Conservation (phyloP, 2,113 vertebrate genomes). For the Sebastes fasciatus region DNA sequence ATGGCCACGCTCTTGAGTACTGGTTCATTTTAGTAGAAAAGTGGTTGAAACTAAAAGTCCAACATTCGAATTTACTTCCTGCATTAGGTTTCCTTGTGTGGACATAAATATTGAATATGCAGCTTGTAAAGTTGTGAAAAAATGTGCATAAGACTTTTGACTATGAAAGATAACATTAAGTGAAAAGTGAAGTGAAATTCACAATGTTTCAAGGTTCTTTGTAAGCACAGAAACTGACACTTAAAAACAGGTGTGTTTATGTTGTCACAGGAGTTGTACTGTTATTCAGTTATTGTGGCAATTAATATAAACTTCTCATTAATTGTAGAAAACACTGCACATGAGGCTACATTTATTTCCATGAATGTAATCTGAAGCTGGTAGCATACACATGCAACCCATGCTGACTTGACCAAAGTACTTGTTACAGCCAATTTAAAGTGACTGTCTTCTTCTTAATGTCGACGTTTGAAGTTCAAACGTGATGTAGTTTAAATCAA, state of each 20-base stretch:
- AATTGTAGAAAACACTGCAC: background rate
- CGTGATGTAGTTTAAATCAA: slow-evolving; percentile 59
- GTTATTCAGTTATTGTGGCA: background rate
- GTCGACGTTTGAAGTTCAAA: slow-evolving; percentile 49
- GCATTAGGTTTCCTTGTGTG: background rate
- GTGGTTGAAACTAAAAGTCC: background rate
- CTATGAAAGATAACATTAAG: background rate
- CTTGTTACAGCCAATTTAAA: slow-evolving; percentile 32
- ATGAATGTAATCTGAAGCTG: slow-evolving; percentile 23
- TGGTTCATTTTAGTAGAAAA: background rate
- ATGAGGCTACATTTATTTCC: background rate
- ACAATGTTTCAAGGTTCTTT: background rate
- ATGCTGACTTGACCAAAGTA: background rate
- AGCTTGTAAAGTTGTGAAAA: background rate
- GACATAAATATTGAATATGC: background rate
- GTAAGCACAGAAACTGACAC: background rate
- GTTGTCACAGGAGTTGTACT: background rate
- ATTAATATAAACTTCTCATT: background rate
- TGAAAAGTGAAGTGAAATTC: slow-evolving; percentile 6
- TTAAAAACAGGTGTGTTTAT: background rate
- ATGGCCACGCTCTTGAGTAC: background rate
- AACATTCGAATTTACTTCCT: background rate
- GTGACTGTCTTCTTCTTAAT: slow-evolving; percentile 17
- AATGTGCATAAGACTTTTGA: background rate
- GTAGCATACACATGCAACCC: background rate